Evolutionary conservation across 2,888 invertebrate species (phyloP).

Genomic region (Aquatica leii): DNA sequence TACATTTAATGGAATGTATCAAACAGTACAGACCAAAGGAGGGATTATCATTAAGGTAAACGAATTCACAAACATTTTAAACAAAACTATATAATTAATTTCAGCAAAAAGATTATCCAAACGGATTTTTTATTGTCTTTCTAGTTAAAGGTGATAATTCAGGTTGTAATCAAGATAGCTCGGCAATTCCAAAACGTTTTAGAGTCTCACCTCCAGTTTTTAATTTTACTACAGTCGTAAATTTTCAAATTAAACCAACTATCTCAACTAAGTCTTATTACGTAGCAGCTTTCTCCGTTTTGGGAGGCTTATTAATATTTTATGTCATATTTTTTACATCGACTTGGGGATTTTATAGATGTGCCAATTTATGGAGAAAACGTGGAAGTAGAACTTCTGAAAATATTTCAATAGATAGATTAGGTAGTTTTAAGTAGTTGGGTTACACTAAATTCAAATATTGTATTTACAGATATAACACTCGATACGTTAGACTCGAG

Average conservation of each 20-base stretch:
- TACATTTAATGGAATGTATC: constrained; percentile 71
- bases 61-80: constrained; percentile 17
- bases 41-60: constrained; percentile 79
- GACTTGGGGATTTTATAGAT: constrained; percentile 47
- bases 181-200: constrained; percentile 52
- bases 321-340: constrained; percentile 61
- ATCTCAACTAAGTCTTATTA: constrained; percentile 69
- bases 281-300: constrained; percentile 66
- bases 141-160: constrained; percentile 75
- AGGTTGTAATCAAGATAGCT: constrained; percentile 60
- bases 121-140: constrained; percentile 81
- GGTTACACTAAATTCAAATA: not conserved
- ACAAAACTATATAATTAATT: constrained; percentile 43
- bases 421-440: not conserved
- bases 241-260: constrained; percentile 64
- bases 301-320: constrained; percentile 65
- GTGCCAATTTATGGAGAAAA: constrained; percentile 1
- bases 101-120: constrained; percentile 71
- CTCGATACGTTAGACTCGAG: constrained; percentile 15
- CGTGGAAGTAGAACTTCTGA: constrained; percentile 3
- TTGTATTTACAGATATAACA: not conserved
- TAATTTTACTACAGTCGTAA: constrained; percentile 56
- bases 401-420: not conserved
- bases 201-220: constrained; percentile 18
- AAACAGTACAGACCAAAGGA: constrained; percentile 79